Evolutionary conservation across 2,797 vertebrate genomes (phyloP).

Genomic region (Megaceryle alcyon): DNA sequence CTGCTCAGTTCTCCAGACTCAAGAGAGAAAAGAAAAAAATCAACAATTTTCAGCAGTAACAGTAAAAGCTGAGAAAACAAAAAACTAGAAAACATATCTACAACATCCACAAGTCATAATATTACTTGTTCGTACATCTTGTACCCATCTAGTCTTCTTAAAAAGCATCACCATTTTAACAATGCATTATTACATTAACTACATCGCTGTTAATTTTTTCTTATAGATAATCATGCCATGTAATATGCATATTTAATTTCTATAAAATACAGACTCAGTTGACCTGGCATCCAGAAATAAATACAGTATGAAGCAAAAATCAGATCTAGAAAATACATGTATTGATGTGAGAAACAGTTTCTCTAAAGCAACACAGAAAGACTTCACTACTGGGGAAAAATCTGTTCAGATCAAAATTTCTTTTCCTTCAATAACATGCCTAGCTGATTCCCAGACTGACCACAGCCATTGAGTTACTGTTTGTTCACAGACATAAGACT

Average conservation of each 20-base stretch:
- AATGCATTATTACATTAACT: neutral
- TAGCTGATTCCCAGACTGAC: neutral
- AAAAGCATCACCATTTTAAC: neutral
- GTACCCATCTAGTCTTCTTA: neutral
- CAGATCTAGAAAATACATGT: neutral
- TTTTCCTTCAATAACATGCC: rapidly evolving
- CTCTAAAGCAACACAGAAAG: neutral
- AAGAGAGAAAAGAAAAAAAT: neutral
- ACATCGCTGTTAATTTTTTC: neutral
- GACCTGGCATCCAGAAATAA: neutral
- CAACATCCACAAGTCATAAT: neutral
- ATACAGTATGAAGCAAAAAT: neutral
- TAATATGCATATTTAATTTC: neutral
- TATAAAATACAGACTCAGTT: neutral
- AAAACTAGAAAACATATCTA: neutral
- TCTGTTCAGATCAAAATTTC: neutral
- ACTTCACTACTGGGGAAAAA: neutral
- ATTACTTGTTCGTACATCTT: neutral
- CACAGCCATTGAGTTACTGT: neutral
- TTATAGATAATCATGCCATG: neutral
- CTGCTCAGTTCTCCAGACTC: neutral
- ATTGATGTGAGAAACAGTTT: neutral
- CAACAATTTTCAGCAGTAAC: neutral
- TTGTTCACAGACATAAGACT: neutral
- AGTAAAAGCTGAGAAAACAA: neutral